These are phyloP conservation scores for Dromaius novaehollandiae DNA, from an alignment of 2,113 vertebrate genomes.

Conservation along the genomic window DNA sequence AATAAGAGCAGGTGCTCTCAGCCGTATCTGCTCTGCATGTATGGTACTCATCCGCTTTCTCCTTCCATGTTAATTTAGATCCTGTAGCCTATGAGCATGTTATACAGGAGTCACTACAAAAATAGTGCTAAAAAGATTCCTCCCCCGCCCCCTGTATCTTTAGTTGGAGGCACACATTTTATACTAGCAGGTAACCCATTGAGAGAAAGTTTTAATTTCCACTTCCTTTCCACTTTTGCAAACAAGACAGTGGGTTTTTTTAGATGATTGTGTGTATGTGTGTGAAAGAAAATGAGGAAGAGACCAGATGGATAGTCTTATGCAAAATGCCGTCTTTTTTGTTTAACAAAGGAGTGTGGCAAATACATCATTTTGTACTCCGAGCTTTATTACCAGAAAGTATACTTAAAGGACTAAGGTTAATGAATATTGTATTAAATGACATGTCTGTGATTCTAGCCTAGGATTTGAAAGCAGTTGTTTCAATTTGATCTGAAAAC, in stretches of 20 bases:
- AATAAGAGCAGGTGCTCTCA: background rate
- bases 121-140: background rate
- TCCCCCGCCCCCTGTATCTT: fast-evolving
- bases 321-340: background rate
- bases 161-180: background rate
- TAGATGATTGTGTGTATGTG: background rate
- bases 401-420: background rate
- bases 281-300: background rate
- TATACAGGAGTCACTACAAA: background rate
- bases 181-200: background rate
- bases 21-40: background rate
- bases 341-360: background rate
- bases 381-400: slow-evolving; percentile 10
- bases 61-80: background rate
- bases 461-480: background rate
- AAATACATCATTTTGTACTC: background rate
- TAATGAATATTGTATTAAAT: slow-evolving; percentile 38
- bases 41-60: background rate
- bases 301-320: background rate
- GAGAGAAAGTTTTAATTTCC: background rate
- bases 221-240: background rate
- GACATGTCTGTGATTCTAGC: background rate
- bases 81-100: fast-evolving
- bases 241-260: background rate
- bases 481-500: background rate